Conservation (phyloP, 2,797 vertebrate genomes). For the Chromobotia macracanthus region DNA sequence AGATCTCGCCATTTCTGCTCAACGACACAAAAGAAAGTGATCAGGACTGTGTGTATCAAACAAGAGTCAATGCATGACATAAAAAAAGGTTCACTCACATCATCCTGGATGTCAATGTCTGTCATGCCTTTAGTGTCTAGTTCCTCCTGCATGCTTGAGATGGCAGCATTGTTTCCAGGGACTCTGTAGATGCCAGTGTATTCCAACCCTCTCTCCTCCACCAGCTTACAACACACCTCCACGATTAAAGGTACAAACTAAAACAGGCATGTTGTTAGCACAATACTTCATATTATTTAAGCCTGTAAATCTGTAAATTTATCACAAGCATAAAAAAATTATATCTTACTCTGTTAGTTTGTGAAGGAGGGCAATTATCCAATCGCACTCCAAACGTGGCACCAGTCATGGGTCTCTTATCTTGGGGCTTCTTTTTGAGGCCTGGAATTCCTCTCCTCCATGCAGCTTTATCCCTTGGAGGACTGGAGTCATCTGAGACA, state of each 20-base stretch:
- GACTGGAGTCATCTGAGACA: conserved; percentile 90
- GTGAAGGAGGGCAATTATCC: conserved; percentile 92
- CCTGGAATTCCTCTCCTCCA: conserved; percentile 93
- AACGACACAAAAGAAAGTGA: conserved; percentile 17
- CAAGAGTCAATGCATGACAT: not conserved
- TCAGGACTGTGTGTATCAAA: not conserved
- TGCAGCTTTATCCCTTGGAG: conserved; percentile 89
- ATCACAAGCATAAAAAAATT: not conserved
- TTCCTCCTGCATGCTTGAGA: conserved; percentile 98
- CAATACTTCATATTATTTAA: not conserved
- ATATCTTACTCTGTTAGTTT: conserved; percentile 83
- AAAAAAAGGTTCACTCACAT: conserved; percentile 80
- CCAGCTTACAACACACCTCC: conserved; percentile 96
- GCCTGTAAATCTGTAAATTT: too few relatives aligned
- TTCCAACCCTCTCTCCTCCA: conserved; percentile 96
- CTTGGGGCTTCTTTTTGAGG: conserved; percentile 92
- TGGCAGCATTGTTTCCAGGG: conserved; percentile 96
- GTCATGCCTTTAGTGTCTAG: conserved; percentile 92
- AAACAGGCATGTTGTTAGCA: conserved; percentile 48
- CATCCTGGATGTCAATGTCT: conserved; percentile 94
- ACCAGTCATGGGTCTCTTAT: conserved; percentile 87
- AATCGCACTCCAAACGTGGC: conserved; percentile 92
- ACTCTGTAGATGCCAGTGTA: conserved; percentile 98
- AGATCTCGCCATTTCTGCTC: conserved; percentile 97
- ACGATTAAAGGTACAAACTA: conserved; percentile 97